A percentile compares a stretch with the other conserved stretches of the same genome.
Evolutionary conservation across 1,140 invertebrate species (phyloP).

Genomic region (Ceratina calcarata): DNA sequence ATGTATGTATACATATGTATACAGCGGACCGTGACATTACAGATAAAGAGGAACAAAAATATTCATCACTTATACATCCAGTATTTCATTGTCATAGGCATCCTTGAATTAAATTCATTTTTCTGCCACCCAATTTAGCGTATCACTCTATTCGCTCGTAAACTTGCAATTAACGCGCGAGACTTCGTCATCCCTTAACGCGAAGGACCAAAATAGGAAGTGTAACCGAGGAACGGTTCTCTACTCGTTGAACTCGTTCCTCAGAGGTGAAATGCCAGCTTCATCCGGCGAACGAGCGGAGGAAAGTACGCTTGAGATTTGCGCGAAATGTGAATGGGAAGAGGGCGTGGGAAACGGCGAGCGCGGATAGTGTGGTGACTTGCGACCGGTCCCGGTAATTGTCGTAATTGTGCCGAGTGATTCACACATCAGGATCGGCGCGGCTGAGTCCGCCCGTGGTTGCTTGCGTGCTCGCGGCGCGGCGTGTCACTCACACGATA

Average conservation of each 20-base stretch:
- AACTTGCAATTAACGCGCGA: constrained; percentile 10
- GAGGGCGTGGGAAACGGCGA: constrained; percentile 79
- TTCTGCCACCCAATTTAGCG: not conserved
- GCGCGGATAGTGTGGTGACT: constrained; percentile 74
- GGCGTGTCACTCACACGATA: constrained; percentile 19
- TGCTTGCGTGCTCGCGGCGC: constrained; percentile 35
- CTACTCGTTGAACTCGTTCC: not conserved
- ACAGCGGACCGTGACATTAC: too few relatives aligned
- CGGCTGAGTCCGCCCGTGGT: constrained; percentile 43
- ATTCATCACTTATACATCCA: too few relatives aligned
- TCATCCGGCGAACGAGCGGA: constrained; percentile 1
- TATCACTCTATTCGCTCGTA: constrained; percentile 3
- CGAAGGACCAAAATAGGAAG: not conserved
- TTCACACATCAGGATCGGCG: constrained; percentile 79
- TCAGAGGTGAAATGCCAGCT: not conserved
- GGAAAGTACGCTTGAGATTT: constrained; percentile 74
- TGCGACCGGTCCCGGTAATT: constrained; percentile 77
- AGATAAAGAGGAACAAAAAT: too few relatives aligned
- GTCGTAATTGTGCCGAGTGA: constrained; percentile 81
- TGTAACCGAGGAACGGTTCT: not conserved
- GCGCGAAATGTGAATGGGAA: constrained; percentile 77
- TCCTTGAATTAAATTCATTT: not conserved
- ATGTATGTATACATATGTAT: too few relatives aligned
- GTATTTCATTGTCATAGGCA: not conserved
- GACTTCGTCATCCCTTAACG: not conserved